Evolutionary conservation across 1,140 invertebrate genomes (phyloP).

Genomic region (Teleogryllus occipitalis): DNA sequence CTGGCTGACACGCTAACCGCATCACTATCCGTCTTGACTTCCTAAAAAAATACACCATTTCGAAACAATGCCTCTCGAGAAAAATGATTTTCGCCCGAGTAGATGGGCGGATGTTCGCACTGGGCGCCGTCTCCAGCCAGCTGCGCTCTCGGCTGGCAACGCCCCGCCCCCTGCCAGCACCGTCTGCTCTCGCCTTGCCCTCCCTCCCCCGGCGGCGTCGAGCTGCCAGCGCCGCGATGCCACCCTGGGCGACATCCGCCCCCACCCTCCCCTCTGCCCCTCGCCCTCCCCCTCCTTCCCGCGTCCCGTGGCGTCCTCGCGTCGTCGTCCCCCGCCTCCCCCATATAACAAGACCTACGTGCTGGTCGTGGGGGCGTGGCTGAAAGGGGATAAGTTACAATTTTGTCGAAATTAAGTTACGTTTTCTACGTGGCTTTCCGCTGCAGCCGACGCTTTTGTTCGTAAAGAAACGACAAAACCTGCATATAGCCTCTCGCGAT

Average conservation of each 20-base stretch:
- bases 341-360: conserved; percentile 1
- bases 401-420: conserved; percentile 5
- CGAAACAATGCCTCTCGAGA: no score
- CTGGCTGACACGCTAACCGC: no score
- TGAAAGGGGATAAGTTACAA: conserved; percentile 1
- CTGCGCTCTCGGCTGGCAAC: not conserved
- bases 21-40: no score
- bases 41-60: no score
- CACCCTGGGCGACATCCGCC: no score
- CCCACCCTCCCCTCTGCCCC: not conserved
- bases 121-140: no score
- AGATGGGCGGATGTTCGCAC: no score
- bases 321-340: no score
- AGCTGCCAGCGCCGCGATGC: not conserved
- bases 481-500: not conserved
- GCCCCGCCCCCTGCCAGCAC: not conserved
- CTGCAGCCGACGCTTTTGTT: not conserved
- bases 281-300: no score
- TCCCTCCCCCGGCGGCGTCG: not conserved
- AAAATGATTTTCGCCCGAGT: no score
- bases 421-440: not conserved
- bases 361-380: not conserved
- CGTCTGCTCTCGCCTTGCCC: not conserved
- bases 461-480: not conserved
- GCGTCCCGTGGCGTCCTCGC: no score